Base-by-base conservation (phyloP, 2,888 invertebrate species). In the Cantharis flavilabris region DNA sequence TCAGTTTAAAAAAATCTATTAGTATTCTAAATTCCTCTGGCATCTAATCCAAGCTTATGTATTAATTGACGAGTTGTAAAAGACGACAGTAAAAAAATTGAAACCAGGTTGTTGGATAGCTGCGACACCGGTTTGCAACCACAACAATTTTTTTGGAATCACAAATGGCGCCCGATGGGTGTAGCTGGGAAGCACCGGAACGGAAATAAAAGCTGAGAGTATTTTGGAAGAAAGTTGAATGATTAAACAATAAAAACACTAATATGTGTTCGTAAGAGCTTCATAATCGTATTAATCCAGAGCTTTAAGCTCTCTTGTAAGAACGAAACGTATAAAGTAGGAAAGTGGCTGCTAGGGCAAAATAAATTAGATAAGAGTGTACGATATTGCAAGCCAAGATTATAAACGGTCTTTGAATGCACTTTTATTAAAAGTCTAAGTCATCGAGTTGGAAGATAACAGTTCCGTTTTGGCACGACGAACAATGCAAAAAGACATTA, bases 391-490 rank as follows among this genome's bases (percentile, higher is more conserved):
- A 69, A 69, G 67, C 73, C 28, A 67, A 26, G 72, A 63, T 72
- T 72, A 30, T 64, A 64, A 72, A 72, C 33, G 64, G 63, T 49
- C 18, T 64, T 20, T 26, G 62, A 73, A 73, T 73, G 73, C 73
- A 73, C 69, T 73, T 73, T 70, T 70, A 73, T 73, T 73, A 73
- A 73, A 73, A 73, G 69, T 73, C 63, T 73, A 73, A 73, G 20
- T 73, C 73, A 70, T 49, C 70, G 69, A 18, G 26, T 28, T 16
- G 30, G 13, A 63, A 73, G 69, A 70, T 73, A 73, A 70, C 72
- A 62, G 71, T 72, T 72, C 62, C 33, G 62, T 63, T 65, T 23
- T 18, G 65, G 20, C 23, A 65, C 23, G 18, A 65, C 18, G 13
- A 20, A 65, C 65, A 33, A 33, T 33, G 33, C 33, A 33, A 33